Percentiles rank a stretch among this genome's conserved stretches.
Evolutionary conservation across 2,797 vertebrate genomes (phyloP).

Genomic region (Peromyscus attwateri): DNA sequence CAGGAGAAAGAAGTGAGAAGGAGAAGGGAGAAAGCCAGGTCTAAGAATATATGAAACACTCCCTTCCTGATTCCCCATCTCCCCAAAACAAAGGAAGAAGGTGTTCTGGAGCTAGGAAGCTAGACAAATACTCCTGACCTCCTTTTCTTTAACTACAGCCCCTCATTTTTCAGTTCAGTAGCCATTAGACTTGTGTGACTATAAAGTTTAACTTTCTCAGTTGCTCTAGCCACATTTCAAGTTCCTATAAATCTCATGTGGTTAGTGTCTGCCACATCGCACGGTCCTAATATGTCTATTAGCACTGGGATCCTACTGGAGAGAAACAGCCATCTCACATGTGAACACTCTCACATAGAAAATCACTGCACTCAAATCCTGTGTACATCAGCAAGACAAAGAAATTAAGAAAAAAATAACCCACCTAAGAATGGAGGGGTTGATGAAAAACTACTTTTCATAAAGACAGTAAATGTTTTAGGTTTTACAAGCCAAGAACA

Average conservation of each 20-base stretch:
- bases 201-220: background rate
- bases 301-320: background rate
- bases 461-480: constrained; percentile 50
- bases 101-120: background rate
- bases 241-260: background rate
- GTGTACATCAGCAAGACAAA: background rate
- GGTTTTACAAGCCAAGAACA: background rate
- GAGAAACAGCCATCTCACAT: background rate
- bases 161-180: background rate
- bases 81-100: background rate
- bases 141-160: background rate
- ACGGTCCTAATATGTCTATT: background rate
- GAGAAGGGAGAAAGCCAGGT: background rate
- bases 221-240: background rate
- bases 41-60: background rate
- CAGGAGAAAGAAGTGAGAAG: background rate
- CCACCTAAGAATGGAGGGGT: background rate
- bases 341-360: background rate
- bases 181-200: background rate
- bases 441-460: background rate
- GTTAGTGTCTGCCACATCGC: background rate
- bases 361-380: background rate
- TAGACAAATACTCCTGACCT: background rate
- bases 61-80: background rate
- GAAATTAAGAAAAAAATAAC: constrained; percentile 17